Evolutionary conservation across 2,797 vertebrate species (phyloP).

Genomic region (Huso huso): DNA sequence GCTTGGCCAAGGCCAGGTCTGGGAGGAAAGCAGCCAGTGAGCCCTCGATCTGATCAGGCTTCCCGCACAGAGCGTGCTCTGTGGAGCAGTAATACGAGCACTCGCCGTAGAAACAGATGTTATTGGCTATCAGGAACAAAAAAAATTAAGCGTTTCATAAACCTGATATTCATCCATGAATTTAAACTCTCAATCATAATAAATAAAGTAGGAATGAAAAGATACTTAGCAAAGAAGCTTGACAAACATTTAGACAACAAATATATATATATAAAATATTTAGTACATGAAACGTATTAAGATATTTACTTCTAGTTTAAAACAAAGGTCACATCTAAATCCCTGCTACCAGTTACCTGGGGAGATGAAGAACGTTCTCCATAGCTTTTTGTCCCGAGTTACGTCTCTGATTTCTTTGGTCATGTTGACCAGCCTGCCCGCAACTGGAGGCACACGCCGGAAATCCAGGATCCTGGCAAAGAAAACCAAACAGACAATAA

Average conservation of each 20-base stretch:
- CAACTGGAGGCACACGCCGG: constrained; percentile 86
- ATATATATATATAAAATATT: no score
- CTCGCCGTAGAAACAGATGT: constrained; percentile 94
- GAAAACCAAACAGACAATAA: no score
- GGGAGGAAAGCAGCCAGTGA: constrained; percentile 92
- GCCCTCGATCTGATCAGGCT: constrained; percentile 89
- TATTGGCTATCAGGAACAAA: constrained; percentile 67
- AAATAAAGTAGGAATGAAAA: constrained; percentile 75
- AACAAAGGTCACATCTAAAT: background rate
- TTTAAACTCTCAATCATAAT: constrained; percentile 76
- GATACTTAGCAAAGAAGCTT: no score
- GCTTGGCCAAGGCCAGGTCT: constrained; percentile 84
- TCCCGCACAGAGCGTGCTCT: constrained; percentile 89
- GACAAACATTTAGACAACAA: no score
- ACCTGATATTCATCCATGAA: no score
- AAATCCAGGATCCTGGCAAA: constrained; percentile 83
- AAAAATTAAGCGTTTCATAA: constrained; percentile 61
- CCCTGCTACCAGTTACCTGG: constrained; percentile 65
- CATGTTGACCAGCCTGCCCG: constrained; percentile 91
- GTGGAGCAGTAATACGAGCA: constrained; percentile 98
- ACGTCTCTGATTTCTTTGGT: constrained; percentile 90
- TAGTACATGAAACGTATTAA: no score
- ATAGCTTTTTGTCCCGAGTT: constrained; percentile 89
- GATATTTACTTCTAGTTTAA: background rate
- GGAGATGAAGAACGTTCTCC: constrained; percentile 95